A percentile compares a stretch with the other conserved stretches of the same genome.
These are phyloP conservation scores for Diplosoma virens DNA, from an alignment of 23 tunicate genomes.

Conservation along the genomic window DNA sequence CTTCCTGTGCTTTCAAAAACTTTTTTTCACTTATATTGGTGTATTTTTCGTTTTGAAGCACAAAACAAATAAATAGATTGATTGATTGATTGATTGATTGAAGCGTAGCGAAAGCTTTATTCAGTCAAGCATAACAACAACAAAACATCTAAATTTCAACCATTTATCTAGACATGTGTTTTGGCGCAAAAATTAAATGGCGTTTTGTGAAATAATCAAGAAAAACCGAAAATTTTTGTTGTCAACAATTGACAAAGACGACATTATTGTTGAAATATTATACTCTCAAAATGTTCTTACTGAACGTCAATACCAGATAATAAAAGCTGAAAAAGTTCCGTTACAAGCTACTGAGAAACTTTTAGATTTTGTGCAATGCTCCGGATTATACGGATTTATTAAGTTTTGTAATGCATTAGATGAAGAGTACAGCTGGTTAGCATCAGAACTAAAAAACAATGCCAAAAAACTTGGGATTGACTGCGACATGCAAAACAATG, in stretches of 20 bases:
- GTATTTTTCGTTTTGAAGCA: too few relatives aligned
- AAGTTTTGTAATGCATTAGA: slow-evolving; percentile 37
- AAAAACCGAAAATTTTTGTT: background rate
- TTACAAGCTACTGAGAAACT: slow-evolving; percentile 26
- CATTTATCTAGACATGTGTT: too few relatives aligned
- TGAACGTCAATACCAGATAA: slow-evolving; percentile 45
- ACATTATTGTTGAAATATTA: background rate
- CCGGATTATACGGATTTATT: slow-evolving; percentile 24
- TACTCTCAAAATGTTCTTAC: slow-evolving; percentile 7
- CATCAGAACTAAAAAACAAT: background rate
- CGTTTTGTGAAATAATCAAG: background rate
- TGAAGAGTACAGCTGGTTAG: slow-evolving; percentile 54
- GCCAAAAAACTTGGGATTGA: background rate
- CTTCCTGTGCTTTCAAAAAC: too few relatives aligned
- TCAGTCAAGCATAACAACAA: too few relatives aligned
- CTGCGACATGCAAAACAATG: too few relatives aligned
- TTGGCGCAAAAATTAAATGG: too few relatives aligned
- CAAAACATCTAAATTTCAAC: too few relatives aligned
- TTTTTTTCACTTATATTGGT: too few relatives aligned
- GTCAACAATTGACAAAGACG: background rate
- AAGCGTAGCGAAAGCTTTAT: too few relatives aligned
- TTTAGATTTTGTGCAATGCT: slow-evolving; percentile 26
- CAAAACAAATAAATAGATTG: too few relatives aligned
- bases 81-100: too few relatives aligned
- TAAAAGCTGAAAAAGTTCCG: slow-evolving; percentile 41